Evolutionary conservation across 2,888 invertebrate genomes (phyloP).

Genomic region (Eurytoma adleriae): DNA sequence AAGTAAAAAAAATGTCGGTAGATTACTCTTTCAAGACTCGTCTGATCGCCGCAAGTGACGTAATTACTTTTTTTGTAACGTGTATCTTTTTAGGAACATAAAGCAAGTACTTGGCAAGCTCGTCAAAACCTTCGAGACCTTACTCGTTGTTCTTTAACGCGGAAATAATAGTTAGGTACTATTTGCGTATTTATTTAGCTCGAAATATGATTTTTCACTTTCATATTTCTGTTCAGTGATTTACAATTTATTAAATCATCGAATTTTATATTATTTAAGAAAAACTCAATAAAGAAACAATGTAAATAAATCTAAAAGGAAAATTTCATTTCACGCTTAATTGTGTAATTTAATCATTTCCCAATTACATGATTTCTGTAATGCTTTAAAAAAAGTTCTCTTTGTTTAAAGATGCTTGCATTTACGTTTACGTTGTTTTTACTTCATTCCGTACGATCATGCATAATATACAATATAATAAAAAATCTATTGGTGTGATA

Average conservation of each 20-base stretch:
- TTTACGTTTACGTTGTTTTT: conserved; percentile 35
- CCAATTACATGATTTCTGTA: conserved; percentile 13
- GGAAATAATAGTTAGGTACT: conserved; percentile 30
- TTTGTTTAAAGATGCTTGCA: conserved; percentile 54
- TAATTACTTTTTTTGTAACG: conserved; percentile 17
- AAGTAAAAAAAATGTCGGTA: conserved; percentile 11
- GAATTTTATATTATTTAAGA: conserved; percentile 44
- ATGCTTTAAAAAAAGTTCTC: conserved; percentile 25
- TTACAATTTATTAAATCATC: conserved; percentile 24
- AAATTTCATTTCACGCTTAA: conserved; percentile 39
- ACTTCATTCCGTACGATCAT: conserved; percentile 55
- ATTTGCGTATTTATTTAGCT: conserved; percentile 39
- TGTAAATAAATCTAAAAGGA: conserved; percentile 47
- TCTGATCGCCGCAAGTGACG: conserved; percentile 22
- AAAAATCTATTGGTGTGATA: conserved; percentile 57
- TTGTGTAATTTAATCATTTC: conserved; percentile 11
- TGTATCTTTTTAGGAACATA: conserved; percentile 56
- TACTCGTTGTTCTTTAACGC: conserved; percentile 23
- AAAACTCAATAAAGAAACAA: conserved; percentile 33
- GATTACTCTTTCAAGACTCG: conserved; percentile 23
- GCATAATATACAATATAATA: conserved; percentile 52
- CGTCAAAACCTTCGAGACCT: conserved; percentile 26
- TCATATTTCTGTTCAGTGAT: conserved; percentile 18
- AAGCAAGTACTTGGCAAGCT: conserved; percentile 52
- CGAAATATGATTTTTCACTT: conserved; percentile 18